These are phyloP conservation scores for Hoplodrina blanda DNA, from an alignment of 2,888 invertebrate species.

Conservation along the genomic window DNA sequence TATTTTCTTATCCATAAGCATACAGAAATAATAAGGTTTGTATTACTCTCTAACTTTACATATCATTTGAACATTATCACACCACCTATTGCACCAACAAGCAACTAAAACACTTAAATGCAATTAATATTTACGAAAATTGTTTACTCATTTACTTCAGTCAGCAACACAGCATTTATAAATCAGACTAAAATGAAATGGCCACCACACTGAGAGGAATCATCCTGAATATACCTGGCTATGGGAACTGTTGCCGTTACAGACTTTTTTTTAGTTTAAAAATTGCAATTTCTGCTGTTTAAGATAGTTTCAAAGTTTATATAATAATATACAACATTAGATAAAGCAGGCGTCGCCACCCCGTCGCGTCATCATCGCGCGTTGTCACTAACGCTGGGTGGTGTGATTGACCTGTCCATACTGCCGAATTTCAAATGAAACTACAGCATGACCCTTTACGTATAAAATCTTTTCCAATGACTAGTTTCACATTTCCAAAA, in stretches of 20 bases:
- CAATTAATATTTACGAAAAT: conserved; percentile 32
- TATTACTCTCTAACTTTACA: conserved; percentile 23
- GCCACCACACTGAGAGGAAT: neutral
- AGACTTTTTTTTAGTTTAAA: neutral
- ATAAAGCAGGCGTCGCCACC: no score
- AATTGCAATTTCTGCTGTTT: no score
- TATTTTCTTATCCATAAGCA: conserved; percentile 50
- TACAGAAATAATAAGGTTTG: conserved; percentile 41
- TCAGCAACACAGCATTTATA: conserved; percentile 1
- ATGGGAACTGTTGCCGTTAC: neutral
- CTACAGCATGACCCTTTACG: neutral
- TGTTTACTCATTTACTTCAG: conserved; percentile 3
- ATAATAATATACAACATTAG: neutral
- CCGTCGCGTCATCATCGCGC: no score
- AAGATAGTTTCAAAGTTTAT: no score
- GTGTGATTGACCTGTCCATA: neutral
- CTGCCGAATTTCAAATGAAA: neutral
- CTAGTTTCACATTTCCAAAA: conserved; percentile 50
- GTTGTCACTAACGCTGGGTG: no score
- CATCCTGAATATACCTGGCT: neutral
- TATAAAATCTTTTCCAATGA: conserved; percentile 45
- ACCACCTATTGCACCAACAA: conserved; percentile 48
- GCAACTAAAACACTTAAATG: conserved; percentile 46
- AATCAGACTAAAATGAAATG: neutral
- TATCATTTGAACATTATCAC: conserved; percentile 49